Evolutionary conservation across 2,797 vertebrate genomes (phyloP), one percentile per base, ranked within the genome.

Genomic region (Gymnodraco acuticeps): DNA sequence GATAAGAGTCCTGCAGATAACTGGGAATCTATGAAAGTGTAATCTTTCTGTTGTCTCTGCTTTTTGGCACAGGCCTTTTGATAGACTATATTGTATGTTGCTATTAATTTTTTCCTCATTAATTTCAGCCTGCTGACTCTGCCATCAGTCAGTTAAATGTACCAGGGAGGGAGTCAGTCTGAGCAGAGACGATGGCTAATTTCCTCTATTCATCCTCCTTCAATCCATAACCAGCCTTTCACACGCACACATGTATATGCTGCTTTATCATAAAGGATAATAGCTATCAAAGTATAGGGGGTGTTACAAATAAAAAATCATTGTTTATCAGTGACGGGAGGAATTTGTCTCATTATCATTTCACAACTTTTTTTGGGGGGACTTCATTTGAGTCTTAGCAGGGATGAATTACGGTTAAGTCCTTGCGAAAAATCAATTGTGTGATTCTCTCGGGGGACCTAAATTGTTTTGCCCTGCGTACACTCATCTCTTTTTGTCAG

Each of bases 341-440:
- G 19, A 78, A 64, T 47, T 15, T 0, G 3, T 74, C 65, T 90
- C 63, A 73, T 86, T 79, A 77, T 81, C 77, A 72, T 68, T 76
- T 77, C 56, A 73, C 33, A 78, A 73, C 63, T 77, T 90, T 81
- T 74, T 85, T 68, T 69, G 10, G 15, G 7, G 54, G 70, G 77
- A 58, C 52, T 58, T 80, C 17, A 60, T 87, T 83, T 75, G 79
- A 78, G 85, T 67, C 71, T 72, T 75, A 89, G 69, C 67, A 13
- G 75, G 86, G 86, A 89, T 89, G 66, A 86, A 83, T 90, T 84
- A 89, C 65, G 16, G 66, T 88, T 86, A 64, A 86, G 74, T 78
- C 81, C 82, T 88, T 71, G 70, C 81, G 78, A 93, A 91, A 38
- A 90, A 90, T 90, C 85, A 88, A 91, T 91, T 79, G 75, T 79